Conservation (phyloP, 1,140 invertebrate species). For the Trypoxylus dichotomus region DNA sequence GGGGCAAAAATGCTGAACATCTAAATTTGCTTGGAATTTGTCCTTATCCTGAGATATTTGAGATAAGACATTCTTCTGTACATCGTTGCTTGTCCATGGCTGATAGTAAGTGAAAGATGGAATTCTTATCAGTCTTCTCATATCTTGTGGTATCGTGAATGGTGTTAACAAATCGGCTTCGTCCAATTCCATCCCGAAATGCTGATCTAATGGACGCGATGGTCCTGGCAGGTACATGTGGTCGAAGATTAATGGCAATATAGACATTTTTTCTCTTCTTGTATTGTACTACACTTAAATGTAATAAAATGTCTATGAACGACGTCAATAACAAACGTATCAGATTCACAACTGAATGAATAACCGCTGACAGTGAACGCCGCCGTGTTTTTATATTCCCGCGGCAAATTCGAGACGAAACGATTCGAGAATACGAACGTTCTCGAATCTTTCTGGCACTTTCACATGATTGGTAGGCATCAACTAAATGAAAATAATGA, state of each 20-base stretch:
- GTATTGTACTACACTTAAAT: background rate
- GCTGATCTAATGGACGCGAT: slow-evolving; percentile 46
- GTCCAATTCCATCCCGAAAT: slow-evolving; percentile 44
- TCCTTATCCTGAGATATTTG: slow-evolving; percentile 57
- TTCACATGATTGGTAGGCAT: too few species aligned
- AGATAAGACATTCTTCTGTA: slow-evolving; percentile 50
- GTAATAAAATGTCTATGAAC: too few species aligned
- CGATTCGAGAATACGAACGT: too few species aligned
- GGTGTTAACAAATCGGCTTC: slow-evolving; percentile 39
- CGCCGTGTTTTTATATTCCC: too few species aligned
- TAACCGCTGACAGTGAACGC: too few species aligned
- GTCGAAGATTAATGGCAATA: background rate
- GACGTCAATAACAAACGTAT: too few species aligned
- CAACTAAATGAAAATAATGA: too few species aligned
- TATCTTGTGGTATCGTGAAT: background rate
- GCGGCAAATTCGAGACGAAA: too few species aligned
- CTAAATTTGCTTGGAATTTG: slow-evolving; percentile 70
- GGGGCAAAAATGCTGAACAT: slow-evolving; percentile 84
- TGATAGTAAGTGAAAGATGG: slow-evolving; percentile 50
- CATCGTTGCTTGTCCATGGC: slow-evolving; percentile 54
- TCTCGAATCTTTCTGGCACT: too few species aligned
- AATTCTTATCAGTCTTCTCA: background rate
- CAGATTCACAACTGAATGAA: too few species aligned
- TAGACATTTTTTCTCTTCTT: background rate
- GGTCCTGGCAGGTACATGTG: slow-evolving; percentile 29